A percentile compares a stretch with the other conserved stretches of the same genome.
Conservation (phyloP, 2,113 vertebrate genomes). For the Crotalus viridis region DNA sequence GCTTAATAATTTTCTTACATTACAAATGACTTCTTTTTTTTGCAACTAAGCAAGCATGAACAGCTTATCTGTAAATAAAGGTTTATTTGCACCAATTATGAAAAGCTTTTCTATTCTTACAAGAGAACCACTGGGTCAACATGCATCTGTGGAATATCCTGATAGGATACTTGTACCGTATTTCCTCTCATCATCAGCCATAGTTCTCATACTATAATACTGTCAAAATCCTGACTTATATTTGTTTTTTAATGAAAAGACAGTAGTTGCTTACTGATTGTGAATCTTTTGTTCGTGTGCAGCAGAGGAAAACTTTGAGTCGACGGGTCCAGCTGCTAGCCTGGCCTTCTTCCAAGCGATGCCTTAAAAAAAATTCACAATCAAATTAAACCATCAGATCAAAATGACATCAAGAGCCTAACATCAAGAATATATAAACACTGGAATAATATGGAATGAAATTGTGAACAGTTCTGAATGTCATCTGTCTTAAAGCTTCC, state of each 20-base stretch:
- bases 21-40: not conserved
- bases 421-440: not conserved
- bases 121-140: not conserved
- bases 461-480: rapidly evolving
- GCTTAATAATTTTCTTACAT: not conserved
- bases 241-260: not conserved
- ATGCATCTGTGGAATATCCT: not conserved
- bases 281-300: constrained; percentile 94
- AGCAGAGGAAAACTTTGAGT: constrained; percentile 96
- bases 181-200: not conserved
- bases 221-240: not conserved
- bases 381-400: not conserved
- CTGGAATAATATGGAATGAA: not conserved
- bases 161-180: not conserved
- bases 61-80: not conserved
- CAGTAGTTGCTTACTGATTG: constrained; percentile 84
- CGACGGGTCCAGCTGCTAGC: constrained; percentile 97
- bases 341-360: constrained; percentile 94
- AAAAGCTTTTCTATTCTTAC: not conserved
- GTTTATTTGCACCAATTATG: not conserved
- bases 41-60: not conserved
- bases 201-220: not conserved
- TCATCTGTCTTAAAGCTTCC: not conserved
- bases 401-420: not conserved
- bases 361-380: constrained; percentile 67